Percentiles rank a stretch among this genome's conserved stretches.
These are phyloP conservation scores for Caenorhabditis becei DNA, from an alignment of 2,888 invertebrate genomes.

Conservation along the genomic window DNA sequence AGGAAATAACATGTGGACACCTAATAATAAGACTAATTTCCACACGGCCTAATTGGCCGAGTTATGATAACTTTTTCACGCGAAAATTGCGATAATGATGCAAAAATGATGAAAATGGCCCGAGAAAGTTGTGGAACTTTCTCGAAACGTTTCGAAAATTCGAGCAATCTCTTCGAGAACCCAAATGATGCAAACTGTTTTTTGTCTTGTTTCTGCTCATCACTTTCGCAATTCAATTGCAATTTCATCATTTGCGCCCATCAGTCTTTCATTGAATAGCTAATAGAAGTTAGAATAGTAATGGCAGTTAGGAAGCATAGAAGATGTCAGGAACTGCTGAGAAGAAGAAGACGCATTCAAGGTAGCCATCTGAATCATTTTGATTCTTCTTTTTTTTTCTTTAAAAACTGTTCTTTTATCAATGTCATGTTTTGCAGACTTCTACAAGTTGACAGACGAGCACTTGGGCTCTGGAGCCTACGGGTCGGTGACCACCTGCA, in stretches of 20 bases:
- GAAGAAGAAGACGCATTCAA: conserved; percentile 29
- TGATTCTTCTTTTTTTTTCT: neutral
- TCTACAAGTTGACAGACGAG: conserved; percentile 95
- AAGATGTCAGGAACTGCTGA: conserved; percentile 6
- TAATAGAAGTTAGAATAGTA: conserved; percentile 14
- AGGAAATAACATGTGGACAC: neutral
- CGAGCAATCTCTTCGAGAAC: conserved; percentile 11
- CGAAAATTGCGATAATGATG: conserved; percentile 9
- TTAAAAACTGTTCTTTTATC: conserved; percentile 32
- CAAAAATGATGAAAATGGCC: conserved; percentile 17
- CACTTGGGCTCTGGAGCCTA: conserved; percentile 97
- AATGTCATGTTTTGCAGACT: too few species aligned
- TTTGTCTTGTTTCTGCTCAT: neutral
- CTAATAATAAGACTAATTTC: too few species aligned
- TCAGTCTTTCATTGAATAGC: neutral
- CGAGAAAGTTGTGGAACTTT: neutral
- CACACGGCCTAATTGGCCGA: too few species aligned
- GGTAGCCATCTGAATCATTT: conserved; percentile 2
- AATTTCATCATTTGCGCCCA: neutral
- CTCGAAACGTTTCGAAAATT: conserved; percentile 23
- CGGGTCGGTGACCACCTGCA: conserved; percentile 78
- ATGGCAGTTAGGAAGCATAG: conserved; percentile 26
- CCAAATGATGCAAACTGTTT: conserved; percentile 35
- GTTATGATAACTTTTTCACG: too few species aligned
- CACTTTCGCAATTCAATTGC: conserved; percentile 25